Base-by-base conservation (phyloP, 2,113 vertebrate species). In the Myxocyprinus asiaticus region DNA sequence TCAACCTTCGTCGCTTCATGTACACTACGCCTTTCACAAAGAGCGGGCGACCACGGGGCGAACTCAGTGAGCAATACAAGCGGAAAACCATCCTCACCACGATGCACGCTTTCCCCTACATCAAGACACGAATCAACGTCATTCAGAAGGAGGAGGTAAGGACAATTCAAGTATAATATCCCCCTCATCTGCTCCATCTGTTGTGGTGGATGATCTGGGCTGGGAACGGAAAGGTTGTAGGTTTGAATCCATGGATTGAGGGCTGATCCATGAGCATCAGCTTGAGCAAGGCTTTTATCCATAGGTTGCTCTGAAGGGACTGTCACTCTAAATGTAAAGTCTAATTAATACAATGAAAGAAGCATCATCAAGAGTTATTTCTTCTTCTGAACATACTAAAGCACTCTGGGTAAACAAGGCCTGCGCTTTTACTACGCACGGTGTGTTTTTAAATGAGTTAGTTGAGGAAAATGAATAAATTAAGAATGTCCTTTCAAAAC, bases 11-110 rank as follows among this genome's bases (percentile, higher is more conserved):
- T 8, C 93, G 97, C 67, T 99, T 99, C 92, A 97, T 97, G 97
- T 99, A 97, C 88, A 97, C 98, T 70, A 99, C 98, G 0, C 98
- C 98, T 3, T 99, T 98, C 90, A 99, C 98, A 44, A 95, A 94
- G 88, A 96, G 96, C 64, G 98, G 98, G 3, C 93, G 95, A 7
- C 96, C 97, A 2, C 93, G 97, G 2, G 98, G 98, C 6, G 97
- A 99, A 14, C 95, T 99, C 44, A 89, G 92, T 0, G 97, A 98
- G 83, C 98, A 99, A 10, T 95, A 95, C 91, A 96, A 97, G 86
- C 93, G 96, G 84, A 98, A 98, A 87, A 98, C 98, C 4, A 93
- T 98, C 85, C 92, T 99, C 81, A 98, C 98, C 86, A 98, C 98
- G 74, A 94, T 94, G 94, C 97, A 99, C 5, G 95, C 98, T 83